Conservation (phyloP, 2,797 vertebrate genomes). For the Propithecus perrieri region DNA sequence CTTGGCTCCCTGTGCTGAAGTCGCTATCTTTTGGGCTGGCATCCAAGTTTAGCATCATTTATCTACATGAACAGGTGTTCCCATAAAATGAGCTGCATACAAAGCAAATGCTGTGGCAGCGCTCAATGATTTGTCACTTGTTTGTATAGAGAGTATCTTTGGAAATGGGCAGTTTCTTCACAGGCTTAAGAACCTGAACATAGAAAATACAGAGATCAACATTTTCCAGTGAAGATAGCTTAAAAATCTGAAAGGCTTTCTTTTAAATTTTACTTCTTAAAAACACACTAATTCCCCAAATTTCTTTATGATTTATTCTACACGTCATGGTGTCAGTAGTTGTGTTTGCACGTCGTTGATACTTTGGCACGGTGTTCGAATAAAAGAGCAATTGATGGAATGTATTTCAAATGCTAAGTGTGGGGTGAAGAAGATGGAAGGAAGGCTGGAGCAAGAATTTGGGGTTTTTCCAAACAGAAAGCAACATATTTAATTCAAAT, state of each 20-base stretch:
- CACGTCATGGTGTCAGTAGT: neutral
- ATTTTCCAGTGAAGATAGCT: neutral
- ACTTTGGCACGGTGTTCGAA: neutral
- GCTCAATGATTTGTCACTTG: neutral
- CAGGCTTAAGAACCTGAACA: neutral
- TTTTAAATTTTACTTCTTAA: neutral
- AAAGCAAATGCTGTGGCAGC: slow-evolving; percentile 51
- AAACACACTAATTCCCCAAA: neutral
- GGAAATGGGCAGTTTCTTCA: neutral
- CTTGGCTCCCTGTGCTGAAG: slow-evolving; percentile 38
- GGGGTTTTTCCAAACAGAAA: neutral
- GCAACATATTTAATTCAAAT: slow-evolving; percentile 5
- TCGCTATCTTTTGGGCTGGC: slow-evolving; percentile 21
- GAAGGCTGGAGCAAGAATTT: neutral
- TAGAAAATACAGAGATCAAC: neutral
- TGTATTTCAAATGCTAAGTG: neutral
- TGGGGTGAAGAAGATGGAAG: neutral
- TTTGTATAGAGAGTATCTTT: slow-evolving; percentile 7
- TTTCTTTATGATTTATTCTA: neutral
- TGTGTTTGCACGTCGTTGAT: neutral
- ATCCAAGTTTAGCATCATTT: neutral
- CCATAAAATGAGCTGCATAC: slow-evolving; percentile 32
- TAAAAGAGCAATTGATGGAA: neutral
- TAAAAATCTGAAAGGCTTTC: neutral
- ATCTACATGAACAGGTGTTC: slow-evolving; percentile 57